Conservation (phyloP, 1,140 invertebrate genomes). For the Ectropis grisescens region DNA sequence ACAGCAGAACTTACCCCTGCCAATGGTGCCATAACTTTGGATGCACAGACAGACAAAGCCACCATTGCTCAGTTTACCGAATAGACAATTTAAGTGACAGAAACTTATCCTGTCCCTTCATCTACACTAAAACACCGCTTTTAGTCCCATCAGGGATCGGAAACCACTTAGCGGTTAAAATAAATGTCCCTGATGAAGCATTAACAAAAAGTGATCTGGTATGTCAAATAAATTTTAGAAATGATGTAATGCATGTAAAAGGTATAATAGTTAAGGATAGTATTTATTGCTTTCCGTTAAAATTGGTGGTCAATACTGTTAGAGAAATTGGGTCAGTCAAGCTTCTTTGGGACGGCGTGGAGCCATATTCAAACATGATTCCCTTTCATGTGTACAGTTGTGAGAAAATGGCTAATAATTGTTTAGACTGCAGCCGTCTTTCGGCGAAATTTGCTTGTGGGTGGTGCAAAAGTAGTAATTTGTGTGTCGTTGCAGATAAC, state of each 20-base stretch:
- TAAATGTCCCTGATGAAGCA: no score
- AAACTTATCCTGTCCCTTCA: no score
- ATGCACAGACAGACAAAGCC: conserved; percentile 11
- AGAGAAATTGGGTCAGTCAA: conserved; percentile 6
- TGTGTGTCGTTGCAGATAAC: no score
- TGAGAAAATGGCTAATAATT: conserved; percentile 8
- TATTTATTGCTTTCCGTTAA: conserved; percentile 23
- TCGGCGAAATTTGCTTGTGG: conserved; percentile 14
- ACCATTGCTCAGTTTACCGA: no score
- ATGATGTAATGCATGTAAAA: conserved; percentile 21
- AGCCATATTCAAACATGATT: conserved; percentile 14
- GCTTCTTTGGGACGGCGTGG: conserved; percentile 15
- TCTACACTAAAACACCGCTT: no score
- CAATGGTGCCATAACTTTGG: conserved; percentile 27
- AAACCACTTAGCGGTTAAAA: no score
- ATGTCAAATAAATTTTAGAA: conserved; percentile 22
- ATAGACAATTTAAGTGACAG: no score
- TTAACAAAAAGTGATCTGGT: no score
- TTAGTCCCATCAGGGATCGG: no score
- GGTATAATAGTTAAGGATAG: conserved; percentile 16
- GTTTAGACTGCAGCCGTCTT: conserved; percentile 9
- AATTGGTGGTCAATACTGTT: no score
- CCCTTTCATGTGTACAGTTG: conserved; percentile 14
- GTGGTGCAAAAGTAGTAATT: conserved; percentile 10
- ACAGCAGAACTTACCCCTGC: conserved; percentile 12